Base-by-base conservation (phyloP, 2,113 vertebrate genomes). In the Promerops cafer region DNA sequence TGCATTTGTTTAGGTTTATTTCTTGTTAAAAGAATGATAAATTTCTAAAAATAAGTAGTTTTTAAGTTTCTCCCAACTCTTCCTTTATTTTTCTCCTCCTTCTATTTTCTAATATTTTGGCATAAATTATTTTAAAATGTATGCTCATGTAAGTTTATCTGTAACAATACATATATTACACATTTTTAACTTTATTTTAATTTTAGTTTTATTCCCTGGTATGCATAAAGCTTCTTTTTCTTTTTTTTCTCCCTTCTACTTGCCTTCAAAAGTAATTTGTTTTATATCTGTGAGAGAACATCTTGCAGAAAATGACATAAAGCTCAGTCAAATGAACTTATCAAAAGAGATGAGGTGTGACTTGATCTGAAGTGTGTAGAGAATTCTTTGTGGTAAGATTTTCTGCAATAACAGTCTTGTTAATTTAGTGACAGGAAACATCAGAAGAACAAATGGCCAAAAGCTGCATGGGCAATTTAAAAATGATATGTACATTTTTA, bases 211-310 rank as follows among this genome's bases (percentile, higher is more conserved):
- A 30, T 74, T 64, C 14, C 6, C 11, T 80, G 4, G 13, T 59
- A 49, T 87, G 56, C 13, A 2, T 80, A 45, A 52, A 87, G 14
- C 30, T 45, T 31, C 13, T 78, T 72, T 69, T 56, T 22, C 4
- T 37, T 50, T 54, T 54, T 37, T 20, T 14, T 52, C 16, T 72
- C 8, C 26, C 44, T 11, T 40, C 59, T 89, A 47, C 69, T 44
- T 79, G 28, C 52, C 52, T 91, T 97, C 94, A 92, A 50, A 94
- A 83, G 22, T 77, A 39, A 69, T 94, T 96, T 93, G 18, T 31
- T 94, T 90, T 76, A 44, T 61, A 26, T 85, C 53, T 94, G 28
- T 65, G 45, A 81, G 52, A 75, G 44, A 88, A 61, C 37, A 56
- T 90, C 66, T 92, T 97, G 53, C 18, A 72, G 45, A 56, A 85